Base-by-base conservation (phyloP, 2,113 vertebrate species). In the Leucopsar rothschildi region DNA sequence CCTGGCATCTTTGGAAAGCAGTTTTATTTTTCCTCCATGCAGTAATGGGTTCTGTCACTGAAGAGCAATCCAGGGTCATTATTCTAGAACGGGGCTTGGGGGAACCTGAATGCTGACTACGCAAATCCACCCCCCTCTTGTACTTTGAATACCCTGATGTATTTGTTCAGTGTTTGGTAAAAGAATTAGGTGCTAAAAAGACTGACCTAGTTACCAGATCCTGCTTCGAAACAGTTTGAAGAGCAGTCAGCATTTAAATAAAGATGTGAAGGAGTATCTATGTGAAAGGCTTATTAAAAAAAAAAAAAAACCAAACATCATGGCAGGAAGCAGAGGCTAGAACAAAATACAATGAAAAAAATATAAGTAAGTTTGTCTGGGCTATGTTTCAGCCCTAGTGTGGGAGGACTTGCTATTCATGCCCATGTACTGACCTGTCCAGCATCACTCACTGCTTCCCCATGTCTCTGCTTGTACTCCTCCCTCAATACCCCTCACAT, bases 1-100 rank as follows among this genome's bases (percentile, higher is more conserved):
- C 78, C 45, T 79, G 91, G 84, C 95, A 95, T 72, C 85, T 94
- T 82, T 35, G 69, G 73, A 94, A 94, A 96, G 91, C 75, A 83
- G 39, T 95, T 97, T 96, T 68, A 37, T 93, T 95, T 93, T 90
- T 66, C 68, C 10, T 86, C 66, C 64, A 91, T 71, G 52, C 27
- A 47, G 78, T 91, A 96, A 83, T 59, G 75, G 79, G n/a, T 84
- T 77, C 59, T 14, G 9, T 86, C 28, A 21, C 78, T 95, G 79
- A 89, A 95, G 42, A 87, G 25, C 42, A 95, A 87, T 69, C 52
- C 52, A 84, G 68, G 29, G 20, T 45, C 56, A 66, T 92, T 92
- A 91, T 94, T 96, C 44, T 66, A 80, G 65, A 89, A 44, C 44
- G 47, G 50, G 81, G 28, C 79, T 61, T 75, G 68, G 76, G 42